Evolutionary conservation across 2,797 vertebrate species (phyloP), one percentile per base, ranked within the genome.

Genomic region (Poeciliopsis paucimaculata): DNA sequence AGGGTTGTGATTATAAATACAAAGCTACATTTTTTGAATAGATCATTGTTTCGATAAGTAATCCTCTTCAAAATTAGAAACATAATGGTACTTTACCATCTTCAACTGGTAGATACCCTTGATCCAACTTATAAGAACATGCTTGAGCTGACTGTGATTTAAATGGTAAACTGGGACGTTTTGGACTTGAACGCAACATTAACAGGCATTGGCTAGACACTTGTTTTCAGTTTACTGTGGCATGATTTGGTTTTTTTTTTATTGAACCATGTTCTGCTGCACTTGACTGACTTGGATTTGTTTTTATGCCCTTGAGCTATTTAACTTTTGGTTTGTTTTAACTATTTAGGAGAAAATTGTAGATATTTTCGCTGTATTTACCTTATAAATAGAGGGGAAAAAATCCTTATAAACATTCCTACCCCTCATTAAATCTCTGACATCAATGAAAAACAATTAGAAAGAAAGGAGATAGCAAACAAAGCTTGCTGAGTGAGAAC

Each of bases 1-100:
- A 62, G 76, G 74, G 73, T 82, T 89, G 80, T 89, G 88, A 94
- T 94, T 94, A 83, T 86, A 91, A 88, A 90, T 85, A 88, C 73
- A 57, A 60, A 82, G 77, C 51, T 68, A 82, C 47, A 64, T 89
- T 79, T 66, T 66, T 79, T 60, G 12, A 80, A 88, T 83, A 92
- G 82, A 80, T 92, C 82, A 85, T 81, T 82, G 43, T 72, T 20
- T 39, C 90, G 73, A 90, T 92, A 89, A 83, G n/a, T 87, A 90
- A 87, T 92, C 78, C 79, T 83, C 76, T 71, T 9, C n/a, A 43
- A 49, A 87, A 87, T 89, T 76, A 82, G 84, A 90, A 90, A 87
- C 72, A 78, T 46, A 20, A 51, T 51, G 49, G 18, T 23, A 2
- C 49, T 51, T 51, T 51, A 23, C 47, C 2, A 2, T 23, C 51